Percentiles rank a stretch among this genome's conserved stretches.
These are phyloP conservation scores for Pungitius pungitius DNA, from an alignment of 2,113 vertebrate species.

Conservation along the genomic window DNA sequence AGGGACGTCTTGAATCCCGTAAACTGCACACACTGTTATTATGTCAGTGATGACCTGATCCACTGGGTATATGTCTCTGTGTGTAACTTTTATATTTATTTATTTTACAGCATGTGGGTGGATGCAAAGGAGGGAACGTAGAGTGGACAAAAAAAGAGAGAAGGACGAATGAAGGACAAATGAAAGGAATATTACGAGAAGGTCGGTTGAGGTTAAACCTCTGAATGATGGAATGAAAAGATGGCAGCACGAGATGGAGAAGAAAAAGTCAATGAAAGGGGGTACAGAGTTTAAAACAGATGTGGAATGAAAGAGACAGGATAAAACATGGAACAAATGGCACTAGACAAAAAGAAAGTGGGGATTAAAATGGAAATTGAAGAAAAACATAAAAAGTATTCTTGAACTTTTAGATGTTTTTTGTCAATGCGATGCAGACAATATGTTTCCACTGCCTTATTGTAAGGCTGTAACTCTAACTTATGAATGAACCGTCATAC, in stretches of 20 bases:
- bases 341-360: neutral
- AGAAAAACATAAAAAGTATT: neutral
- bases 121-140: neutral
- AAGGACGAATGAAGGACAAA: neutral
- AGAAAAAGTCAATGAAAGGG: neutral
- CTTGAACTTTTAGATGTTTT: neutral
- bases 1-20: conserved; percentile 14
- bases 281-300: too few relatives aligned
- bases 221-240: conserved; percentile 1
- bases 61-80: neutral
- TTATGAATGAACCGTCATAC: conserved; percentile 53
- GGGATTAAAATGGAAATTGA: neutral
- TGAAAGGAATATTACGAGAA: neutral
- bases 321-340: conserved; percentile 1
- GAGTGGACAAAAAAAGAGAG: neutral
- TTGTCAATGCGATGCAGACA: neutral
- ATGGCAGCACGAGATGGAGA: neutral
- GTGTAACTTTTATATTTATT: neutral
- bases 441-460: conserved; percentile 28
- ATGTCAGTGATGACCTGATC: neutral
- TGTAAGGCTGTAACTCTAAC: conserved; percentile 27
- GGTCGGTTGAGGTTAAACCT: neutral
- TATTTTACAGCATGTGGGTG: neutral
- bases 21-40: conserved; percentile 6
- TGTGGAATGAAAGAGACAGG: neutral